A percentile compares a stretch with the other conserved stretches of the same genome.
phyloP scores from a whole-genome alignment of 2,113 vertebrate genomes.

The Clarias gariepinus region DNA sequence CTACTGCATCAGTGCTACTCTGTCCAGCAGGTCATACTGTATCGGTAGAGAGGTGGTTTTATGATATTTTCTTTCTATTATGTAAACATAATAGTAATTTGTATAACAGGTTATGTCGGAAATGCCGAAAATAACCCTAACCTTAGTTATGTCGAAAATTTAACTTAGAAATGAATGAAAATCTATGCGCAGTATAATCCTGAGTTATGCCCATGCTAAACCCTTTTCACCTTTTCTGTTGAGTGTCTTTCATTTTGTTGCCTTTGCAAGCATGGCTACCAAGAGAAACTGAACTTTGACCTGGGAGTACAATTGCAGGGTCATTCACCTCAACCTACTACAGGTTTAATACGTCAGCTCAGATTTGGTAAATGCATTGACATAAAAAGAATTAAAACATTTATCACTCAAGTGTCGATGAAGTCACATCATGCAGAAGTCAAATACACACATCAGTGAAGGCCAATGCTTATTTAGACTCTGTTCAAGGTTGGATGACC shows the following conservation, averaged over 20 bases:
- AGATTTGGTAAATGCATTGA: background rate
- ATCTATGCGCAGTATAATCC: background rate
- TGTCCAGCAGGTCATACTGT: constrained; percentile 11
- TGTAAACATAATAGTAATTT: background rate
- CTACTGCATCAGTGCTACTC: background rate
- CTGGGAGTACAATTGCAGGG: background rate
- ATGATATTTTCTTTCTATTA: background rate
- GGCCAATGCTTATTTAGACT: background rate
- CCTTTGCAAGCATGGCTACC: constrained; percentile 12
- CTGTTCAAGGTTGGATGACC: background rate
- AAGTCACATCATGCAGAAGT: background rate
- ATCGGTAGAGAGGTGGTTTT: background rate
- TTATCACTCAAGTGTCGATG: background rate
- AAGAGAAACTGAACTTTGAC: constrained; percentile 16
- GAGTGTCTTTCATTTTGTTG: constrained; percentile 5
- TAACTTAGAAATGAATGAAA: constrained; percentile 23
- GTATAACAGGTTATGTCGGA: background rate
- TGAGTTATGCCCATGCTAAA: background rate
- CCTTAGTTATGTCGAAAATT: too few species aligned
- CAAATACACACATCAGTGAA: background rate
- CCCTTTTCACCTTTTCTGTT: background rate
- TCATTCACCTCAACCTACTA: background rate
- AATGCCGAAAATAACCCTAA: too few species aligned
- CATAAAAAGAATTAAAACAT: background rate
- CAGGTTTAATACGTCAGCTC: background rate